Base-by-base conservation (phyloP, 1,140 invertebrate genomes). In the Orussus abietinus region DNA sequence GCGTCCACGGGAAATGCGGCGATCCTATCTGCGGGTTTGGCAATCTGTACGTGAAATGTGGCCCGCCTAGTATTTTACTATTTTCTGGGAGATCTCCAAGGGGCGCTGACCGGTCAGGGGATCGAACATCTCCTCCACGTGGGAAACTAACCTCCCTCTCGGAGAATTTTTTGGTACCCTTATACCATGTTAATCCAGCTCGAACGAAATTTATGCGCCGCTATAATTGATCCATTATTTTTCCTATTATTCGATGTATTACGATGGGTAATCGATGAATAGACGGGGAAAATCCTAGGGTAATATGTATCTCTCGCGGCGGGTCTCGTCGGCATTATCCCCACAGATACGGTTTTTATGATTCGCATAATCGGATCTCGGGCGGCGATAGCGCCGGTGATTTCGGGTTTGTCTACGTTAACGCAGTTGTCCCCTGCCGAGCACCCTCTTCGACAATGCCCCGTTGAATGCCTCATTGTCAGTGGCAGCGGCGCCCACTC, bases 1-100 rank as follows among this genome's bases (percentile, higher is more conserved):
- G 59, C 60, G 59, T 64, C 61, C 60, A 70, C 67, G 59, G 73
- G 73, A 75, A 75, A 75, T 75, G 71, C 64, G 70, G 64, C 60
- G 72, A 74, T 74, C 61, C 51, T 74, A 75, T 75, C 29, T 14
- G 29, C 5, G 11, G 29, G 11, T 14, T 5, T 31, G 29, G 29
- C 29, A 48, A 51, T 56, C 45, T 53, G 42, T 56, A 44, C 45
- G 49, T 56, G 53, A 56, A 55, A 56, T 56, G 53, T 56, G 54
- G 49, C 53, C 33, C 38, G 52, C 43, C 36, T 54, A 55, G 43
- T 55, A 55, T 55, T 55, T 55, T 55, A 55, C 52, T 43, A 47
- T 33, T 45, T 38, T 11, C 31, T 22, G 32, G 17, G 33, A 17
- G 19, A 2, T 11, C 14, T 11, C 14, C n/a, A n/a, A n/a, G n/a